Conservation (phyloP, 2,113 vertebrate species). For the Amblyornis subalaris region DNA sequence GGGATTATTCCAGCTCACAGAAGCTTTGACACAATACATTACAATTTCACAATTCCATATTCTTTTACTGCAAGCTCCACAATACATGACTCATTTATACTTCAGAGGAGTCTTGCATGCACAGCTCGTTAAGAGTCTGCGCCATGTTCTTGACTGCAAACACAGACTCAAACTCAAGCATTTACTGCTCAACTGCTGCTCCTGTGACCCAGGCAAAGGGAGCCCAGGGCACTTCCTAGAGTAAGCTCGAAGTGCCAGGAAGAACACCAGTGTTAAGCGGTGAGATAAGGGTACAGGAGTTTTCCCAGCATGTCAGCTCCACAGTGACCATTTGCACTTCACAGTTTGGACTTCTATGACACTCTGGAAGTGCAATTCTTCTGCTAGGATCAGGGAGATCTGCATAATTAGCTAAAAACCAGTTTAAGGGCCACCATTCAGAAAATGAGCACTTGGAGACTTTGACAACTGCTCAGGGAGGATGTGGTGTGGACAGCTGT, state of each 20-base stretch:
- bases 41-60: background rate
- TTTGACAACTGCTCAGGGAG: background rate
- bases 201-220: background rate
- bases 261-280: background rate
- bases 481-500: background rate
- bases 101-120: background rate
- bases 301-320: background rate
- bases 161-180: background rate
- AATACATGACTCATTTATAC: conserved; percentile 15
- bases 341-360: background rate
- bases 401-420: background rate
- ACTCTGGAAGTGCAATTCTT: background rate
- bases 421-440: background rate
- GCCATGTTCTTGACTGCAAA: background rate
- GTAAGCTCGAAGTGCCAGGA: background rate
- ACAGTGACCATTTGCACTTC: background rate
- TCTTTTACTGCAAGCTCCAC: background rate
- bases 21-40: conserved; percentile 19
- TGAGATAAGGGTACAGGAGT: background rate
- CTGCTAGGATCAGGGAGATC: background rate
- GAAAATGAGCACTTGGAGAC: background rate
- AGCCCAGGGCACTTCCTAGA: background rate
- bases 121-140: background rate
- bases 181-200: background rate
- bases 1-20: conserved; percentile 17